Conservation (phyloP, 1,140 invertebrate genomes). For the Drosophila prosaltans region DNA sequence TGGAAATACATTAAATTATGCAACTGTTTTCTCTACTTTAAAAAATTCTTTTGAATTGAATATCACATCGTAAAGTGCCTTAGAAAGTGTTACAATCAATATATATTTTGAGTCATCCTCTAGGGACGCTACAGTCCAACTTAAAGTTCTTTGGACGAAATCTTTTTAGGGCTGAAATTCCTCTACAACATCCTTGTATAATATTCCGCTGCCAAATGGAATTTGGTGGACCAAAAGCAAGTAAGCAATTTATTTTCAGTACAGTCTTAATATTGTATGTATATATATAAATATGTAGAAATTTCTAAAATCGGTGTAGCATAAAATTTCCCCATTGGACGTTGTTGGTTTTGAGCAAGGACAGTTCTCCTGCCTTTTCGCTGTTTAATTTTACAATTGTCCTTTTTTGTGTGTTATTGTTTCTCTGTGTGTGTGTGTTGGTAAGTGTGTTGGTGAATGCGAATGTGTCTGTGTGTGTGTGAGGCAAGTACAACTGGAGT, state of each 20-base stretch:
- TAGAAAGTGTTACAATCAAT: no score
- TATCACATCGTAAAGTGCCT: no score
- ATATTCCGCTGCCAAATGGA: no score
- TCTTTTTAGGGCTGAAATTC: no score
- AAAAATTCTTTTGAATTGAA: no score
- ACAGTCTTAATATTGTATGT: conserved; percentile 32
- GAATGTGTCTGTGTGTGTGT: not conserved
- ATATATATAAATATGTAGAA: conserved; percentile 54
- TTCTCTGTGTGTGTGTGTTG: not conserved
- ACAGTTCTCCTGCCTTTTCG: conserved; percentile 66
- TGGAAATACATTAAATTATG: no score
- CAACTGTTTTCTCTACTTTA: no score
- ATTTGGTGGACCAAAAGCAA: conserved; percentile 30
- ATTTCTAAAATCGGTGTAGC: conserved; percentile 77
- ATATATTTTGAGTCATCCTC: no score
- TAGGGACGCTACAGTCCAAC: no score
- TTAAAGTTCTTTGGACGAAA: no score
- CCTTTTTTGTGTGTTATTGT: conserved; percentile 56
- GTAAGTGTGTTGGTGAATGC: not conserved
- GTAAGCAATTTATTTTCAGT: not conserved
- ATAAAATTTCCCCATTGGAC: conserved; percentile 80
- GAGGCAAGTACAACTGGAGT: conserved; percentile 18
- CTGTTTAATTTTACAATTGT: conserved; percentile 81
- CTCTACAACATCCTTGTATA: no score
- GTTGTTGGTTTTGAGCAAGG: conserved; percentile 51